These are phyloP conservation scores for Lycia hirtaria DNA, from an alignment of 2,888 invertebrate genomes.

Conservation along the genomic window DNA sequence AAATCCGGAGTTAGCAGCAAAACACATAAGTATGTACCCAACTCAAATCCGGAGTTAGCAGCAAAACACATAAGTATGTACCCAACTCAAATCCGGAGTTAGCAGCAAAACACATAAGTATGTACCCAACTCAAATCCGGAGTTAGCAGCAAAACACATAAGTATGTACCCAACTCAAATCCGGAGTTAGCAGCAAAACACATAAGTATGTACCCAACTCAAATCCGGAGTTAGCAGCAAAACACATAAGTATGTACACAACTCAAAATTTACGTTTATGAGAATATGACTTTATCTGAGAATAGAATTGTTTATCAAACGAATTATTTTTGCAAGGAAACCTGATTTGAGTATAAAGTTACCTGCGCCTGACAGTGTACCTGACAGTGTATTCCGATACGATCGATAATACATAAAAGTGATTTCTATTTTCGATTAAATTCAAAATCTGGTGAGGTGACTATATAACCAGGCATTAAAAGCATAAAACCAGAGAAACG, in stretches of 20 bases:
- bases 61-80: no score
- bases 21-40: background rate
- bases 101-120: conserved; percentile 5
- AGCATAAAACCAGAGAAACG: no score
- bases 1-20: conserved; percentile 12
- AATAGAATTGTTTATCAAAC: no score
- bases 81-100: conserved; percentile 12
- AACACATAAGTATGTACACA: background rate
- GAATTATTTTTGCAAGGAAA: no score
- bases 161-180: background rate
- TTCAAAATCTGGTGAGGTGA: no score
- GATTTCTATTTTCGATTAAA: no score
- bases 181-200: conserved; percentile 9
- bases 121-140: background rate
- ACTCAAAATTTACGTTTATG: conserved; percentile 1
- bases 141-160: conserved; percentile 13
- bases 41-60: background rate
- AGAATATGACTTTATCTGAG: background rate
- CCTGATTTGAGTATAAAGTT: no score
- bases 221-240: conserved; percentile 12
- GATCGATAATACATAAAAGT: no score
- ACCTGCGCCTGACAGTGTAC: no score
- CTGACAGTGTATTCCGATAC: no score
- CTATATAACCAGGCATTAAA: no score
- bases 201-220: background rate